Conservation (phyloP, 2,888 invertebrate species). For the Tachina fera region DNA sequence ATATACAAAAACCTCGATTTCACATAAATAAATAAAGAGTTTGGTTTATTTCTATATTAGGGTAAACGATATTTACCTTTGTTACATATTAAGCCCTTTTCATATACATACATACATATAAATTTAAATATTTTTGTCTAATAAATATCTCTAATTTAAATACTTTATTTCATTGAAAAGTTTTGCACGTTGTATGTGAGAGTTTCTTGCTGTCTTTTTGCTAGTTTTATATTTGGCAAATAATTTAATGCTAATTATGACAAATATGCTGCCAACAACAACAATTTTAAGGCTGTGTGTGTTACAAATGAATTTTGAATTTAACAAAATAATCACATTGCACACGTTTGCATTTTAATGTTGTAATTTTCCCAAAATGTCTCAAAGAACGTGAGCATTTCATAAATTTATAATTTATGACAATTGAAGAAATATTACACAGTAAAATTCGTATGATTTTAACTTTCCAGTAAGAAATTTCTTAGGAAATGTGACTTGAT, state of each 20-base stretch:
- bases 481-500: neutral
- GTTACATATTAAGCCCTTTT: too few species aligned
- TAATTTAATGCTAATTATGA: constrained; percentile 68
- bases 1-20: too few species aligned
- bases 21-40: too few species aligned
- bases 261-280: constrained; percentile 56
- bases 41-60: too few species aligned
- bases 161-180: constrained; percentile 21
- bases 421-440: constrained; percentile 22
- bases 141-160: constrained; percentile 14
- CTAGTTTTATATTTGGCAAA: constrained; percentile 40
- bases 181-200: neutral
- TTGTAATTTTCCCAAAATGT: constrained; percentile 70
- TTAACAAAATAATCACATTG: constrained; percentile 70
- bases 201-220: neutral
- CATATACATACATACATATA: too few species aligned
- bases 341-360: constrained; percentile 71
- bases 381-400: constrained; percentile 69
- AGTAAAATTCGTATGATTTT: constrained; percentile 32
- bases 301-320: constrained; percentile 60
- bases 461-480: constrained; percentile 46
- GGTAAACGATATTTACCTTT: too few species aligned
- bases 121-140: constrained; percentile 5
- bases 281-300: constrained; percentile 3
- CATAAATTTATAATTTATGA: constrained; percentile 68